A percentile compares a stretch with the other conserved stretches of the same genome.
Conservation (phyloP, 2,888 invertebrate genomes). For the Hemaris fuciformis region DNA sequence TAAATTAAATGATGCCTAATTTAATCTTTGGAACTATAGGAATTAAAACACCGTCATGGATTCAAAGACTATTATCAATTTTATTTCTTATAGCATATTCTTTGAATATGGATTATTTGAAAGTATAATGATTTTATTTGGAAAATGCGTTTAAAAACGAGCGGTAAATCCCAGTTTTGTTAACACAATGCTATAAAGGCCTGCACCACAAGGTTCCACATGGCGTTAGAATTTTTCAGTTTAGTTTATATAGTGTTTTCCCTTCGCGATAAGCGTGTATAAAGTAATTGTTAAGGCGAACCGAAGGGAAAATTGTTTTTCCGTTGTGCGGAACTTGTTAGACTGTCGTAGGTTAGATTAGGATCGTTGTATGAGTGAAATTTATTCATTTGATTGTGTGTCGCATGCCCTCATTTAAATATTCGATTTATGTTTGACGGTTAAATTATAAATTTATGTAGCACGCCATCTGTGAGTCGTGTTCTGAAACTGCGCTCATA, state of each 20-base stretch:
- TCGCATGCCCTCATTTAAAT: constrained; percentile 43
- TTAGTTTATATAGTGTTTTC: constrained; percentile 59
- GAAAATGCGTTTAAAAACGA: background rate
- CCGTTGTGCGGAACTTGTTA: constrained; percentile 79
- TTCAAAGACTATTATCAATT: background rate
- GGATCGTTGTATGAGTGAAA: constrained; percentile 69
- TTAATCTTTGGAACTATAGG: background rate
- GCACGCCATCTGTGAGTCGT: constrained; percentile 5
- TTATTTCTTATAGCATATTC: background rate
- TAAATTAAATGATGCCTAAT: background rate
- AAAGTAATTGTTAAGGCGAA: constrained; percentile 63
- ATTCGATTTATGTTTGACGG: constrained; percentile 6
- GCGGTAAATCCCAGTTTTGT: constrained; percentile 1
- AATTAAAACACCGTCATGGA: background rate
- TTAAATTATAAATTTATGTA: constrained; percentile 5
- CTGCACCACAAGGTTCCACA: constrained; percentile 73
- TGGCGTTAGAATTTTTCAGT: constrained; percentile 62
- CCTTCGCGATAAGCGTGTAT: constrained; percentile 63
- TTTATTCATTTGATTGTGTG: constrained; percentile 53
- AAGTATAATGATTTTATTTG: background rate
- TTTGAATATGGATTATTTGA: background rate
- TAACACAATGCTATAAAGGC: constrained; percentile 42
- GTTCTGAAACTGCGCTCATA: background rate
- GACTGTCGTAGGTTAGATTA: constrained; percentile 78
- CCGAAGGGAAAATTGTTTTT: constrained; percentile 71